Evolutionary conservation across 2,113 vertebrate genomes (phyloP).

Genomic region (Cairina moschata): DNA sequence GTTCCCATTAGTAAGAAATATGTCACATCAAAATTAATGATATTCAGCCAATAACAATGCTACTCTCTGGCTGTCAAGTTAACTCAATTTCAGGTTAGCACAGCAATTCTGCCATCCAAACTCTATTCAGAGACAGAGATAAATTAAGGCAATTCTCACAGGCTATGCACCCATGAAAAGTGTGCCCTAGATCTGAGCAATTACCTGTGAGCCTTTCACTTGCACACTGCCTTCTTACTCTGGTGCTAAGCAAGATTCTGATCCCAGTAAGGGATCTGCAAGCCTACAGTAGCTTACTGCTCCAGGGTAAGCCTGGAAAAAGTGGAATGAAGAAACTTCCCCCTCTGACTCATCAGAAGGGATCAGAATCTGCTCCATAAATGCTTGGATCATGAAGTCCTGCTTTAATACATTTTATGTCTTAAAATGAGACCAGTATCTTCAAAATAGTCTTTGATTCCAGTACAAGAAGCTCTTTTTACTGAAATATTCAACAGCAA

Average conservation of each 20-base stretch:
- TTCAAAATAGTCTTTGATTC: neutral
- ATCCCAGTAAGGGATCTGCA: neutral
- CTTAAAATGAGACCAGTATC: neutral
- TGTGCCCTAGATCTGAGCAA: neutral
- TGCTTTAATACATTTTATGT: neutral
- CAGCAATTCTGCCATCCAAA: constrained; percentile 55
- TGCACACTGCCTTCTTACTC: neutral
- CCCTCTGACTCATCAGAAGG: neutral
- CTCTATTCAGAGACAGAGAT: constrained; percentile 54
- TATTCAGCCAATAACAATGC: constrained; percentile 52
- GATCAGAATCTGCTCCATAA: neutral
- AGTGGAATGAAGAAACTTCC: fast-evolving
- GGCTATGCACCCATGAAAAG: neutral
- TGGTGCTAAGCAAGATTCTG: neutral
- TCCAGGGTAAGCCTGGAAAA: neutral
- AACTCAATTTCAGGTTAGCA: constrained; percentile 69
- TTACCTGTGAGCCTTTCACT: neutral
- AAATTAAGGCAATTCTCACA: constrained; percentile 25
- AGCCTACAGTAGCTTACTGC: neutral
- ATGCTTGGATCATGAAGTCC: neutral
- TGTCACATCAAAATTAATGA: constrained; percentile 73
- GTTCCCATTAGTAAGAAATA: constrained; percentile 74
- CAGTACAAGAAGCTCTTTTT: neutral
- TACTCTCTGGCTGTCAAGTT: constrained; percentile 45
- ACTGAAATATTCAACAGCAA: neutral